These are phyloP conservation scores for Channa argus DNA, from an alignment of 2,113 vertebrate species.

Conservation along the genomic window DNA sequence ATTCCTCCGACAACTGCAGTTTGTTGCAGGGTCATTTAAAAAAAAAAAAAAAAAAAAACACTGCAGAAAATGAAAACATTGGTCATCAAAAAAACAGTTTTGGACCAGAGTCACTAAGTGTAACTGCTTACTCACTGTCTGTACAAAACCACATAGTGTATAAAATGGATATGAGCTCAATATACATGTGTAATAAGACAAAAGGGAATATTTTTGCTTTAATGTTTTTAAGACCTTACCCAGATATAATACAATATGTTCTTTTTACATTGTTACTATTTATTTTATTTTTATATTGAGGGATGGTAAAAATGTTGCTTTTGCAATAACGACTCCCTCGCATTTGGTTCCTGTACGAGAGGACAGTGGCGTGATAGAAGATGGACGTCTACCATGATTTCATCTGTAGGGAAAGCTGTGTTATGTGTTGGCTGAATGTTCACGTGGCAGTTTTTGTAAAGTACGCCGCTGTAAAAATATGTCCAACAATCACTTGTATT, in stretches of 20 bases:
- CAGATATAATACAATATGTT: slow-evolving; percentile 54
- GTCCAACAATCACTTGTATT: slow-evolving; percentile 40
- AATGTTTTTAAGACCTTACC: slow-evolving; percentile 58
- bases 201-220: slow-evolving; percentile 75
- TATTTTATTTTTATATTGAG: slow-evolving; percentile 82
- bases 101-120: slow-evolving; percentile 41
- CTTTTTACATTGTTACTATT: slow-evolving; percentile 75
- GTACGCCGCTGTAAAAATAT: slow-evolving; percentile 38
- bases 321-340: slow-evolving; percentile 33
- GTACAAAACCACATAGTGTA: slow-evolving; percentile 26
- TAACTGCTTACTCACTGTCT: slow-evolving; percentile 17
- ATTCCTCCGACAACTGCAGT: slow-evolving; percentile 44
- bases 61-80: neutral
- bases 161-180: slow-evolving; percentile 13
- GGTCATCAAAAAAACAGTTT: neutral
- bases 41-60: neutral
- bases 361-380: neutral
- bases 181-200: slow-evolving; percentile 50
- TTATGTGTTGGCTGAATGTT: slow-evolving; percentile 30
- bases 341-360: neutral
- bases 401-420: slow-evolving; percentile 16
- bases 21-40: slow-evolving; percentile 3
- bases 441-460: slow-evolving; percentile 10
- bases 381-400: slow-evolving; percentile 1
- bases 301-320: slow-evolving; percentile 16